phyloP scores from a whole-genome alignment of 2,888 invertebrate species.

The Cheilosia variabilis region DNA sequence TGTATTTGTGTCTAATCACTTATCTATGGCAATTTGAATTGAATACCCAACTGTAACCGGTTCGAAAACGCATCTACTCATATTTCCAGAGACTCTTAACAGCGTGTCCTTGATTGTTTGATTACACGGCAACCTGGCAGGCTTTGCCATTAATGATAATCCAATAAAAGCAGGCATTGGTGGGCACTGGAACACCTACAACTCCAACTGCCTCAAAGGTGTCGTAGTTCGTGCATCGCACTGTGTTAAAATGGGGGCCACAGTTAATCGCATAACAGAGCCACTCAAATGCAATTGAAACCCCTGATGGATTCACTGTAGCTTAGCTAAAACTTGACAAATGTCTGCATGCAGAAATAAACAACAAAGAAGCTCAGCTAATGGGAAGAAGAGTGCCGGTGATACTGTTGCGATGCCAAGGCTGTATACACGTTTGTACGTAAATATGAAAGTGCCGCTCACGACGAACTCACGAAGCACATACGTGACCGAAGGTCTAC shows the following conservation, averaged over 20 bases:
- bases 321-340: not conserved
- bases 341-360: too few relatives aligned
- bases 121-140: conserved; percentile 24
- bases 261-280: conserved; percentile 18
- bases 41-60: conserved; percentile 5
- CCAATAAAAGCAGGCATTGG: conserved; percentile 23
- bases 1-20: conserved; percentile 11
- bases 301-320: not conserved
- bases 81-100: conserved; percentile 19
- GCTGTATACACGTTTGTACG: too few relatives aligned
- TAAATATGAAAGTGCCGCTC: too few relatives aligned
- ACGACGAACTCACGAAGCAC: too few relatives aligned
- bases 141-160: conserved; percentile 21
- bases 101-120: conserved; percentile 40
- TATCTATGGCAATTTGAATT: conserved; percentile 35
- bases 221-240: not conserved
- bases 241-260: not conserved
- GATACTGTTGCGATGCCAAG: too few relatives aligned
- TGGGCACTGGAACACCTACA: not conserved
- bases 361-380: too few relatives aligned
- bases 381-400: too few relatives aligned
- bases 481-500: too few relatives aligned
- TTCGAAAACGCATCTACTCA: conserved; percentile 18
- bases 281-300: conserved; percentile 1
- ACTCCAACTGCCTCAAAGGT: conserved; percentile 1